Evolutionary conservation across 2,113 vertebrate genomes (phyloP).

Genomic region (Grammomys surdaster): DNA sequence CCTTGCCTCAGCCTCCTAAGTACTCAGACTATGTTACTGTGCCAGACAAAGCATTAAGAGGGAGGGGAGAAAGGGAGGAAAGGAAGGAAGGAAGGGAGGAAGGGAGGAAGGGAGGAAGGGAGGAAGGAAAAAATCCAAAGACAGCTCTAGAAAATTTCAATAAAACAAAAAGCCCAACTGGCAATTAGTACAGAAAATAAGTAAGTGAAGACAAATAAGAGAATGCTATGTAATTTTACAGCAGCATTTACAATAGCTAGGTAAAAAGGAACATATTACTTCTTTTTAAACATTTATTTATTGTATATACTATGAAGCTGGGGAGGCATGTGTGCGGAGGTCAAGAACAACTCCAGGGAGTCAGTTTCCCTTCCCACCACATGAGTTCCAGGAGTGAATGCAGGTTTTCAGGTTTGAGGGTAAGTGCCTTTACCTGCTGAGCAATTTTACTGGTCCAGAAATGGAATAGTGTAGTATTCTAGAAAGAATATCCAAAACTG

Average conservation of each 20-base stretch:
- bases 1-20: background rate
- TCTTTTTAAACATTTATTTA: background rate
- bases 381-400: background rate
- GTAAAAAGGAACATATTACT: background rate
- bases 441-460: background rate
- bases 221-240: background rate
- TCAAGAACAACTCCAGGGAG: background rate
- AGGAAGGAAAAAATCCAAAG: no score
- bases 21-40: background rate
- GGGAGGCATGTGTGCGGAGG: background rate
- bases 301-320: background rate
- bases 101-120: no score
- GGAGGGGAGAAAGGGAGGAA: no score
- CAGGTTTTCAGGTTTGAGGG: background rate
- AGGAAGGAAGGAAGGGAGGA: no score
- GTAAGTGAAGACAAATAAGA: background rate
- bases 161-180: background rate
- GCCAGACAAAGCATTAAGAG: background rate
- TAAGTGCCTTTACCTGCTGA: background rate
- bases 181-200: background rate
- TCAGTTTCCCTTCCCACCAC: background rate
- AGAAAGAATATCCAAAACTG: slow-evolving; percentile 39
- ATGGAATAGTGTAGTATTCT: background rate
- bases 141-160: background rate
- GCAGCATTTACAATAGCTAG: background rate